These are phyloP conservation scores for Porites lutea DNA, from an alignment of 64 coral and sea anemone genomes.

Conservation along the genomic window DNA sequence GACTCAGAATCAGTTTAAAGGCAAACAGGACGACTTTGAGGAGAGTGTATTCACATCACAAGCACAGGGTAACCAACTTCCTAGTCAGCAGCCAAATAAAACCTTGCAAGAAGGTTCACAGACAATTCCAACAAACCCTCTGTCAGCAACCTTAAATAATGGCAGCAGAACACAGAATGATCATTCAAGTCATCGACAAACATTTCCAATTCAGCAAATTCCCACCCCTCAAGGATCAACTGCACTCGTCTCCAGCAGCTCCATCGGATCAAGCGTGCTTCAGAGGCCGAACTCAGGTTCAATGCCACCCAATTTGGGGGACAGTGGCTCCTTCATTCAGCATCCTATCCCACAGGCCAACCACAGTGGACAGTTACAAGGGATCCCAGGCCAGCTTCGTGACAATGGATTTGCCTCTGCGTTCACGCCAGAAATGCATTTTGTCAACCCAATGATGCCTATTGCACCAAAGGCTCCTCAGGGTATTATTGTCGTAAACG, in stretches of 20 bases:
- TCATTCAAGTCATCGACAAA: background rate
- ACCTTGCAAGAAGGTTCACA: background rate
- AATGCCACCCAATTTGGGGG: background rate
- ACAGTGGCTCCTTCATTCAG: background rate
- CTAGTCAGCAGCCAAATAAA: background rate
- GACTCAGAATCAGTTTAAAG: background rate
- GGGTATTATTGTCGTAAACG: slow-evolving; percentile 82
- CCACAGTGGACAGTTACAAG: background rate
- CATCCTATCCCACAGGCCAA: background rate
- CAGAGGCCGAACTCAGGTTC: background rate
- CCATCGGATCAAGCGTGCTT: background rate
- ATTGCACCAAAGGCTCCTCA: background rate
- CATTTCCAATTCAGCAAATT: background rate
- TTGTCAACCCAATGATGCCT: background rate
- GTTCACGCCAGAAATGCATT: slow-evolving; percentile 13
- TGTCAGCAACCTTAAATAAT: background rate
- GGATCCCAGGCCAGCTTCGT: background rate
- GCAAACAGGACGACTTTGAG: background rate
- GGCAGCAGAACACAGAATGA: background rate
- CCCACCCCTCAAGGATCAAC: background rate
- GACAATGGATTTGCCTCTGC: background rate
- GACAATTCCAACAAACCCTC: background rate
- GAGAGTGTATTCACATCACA: background rate
- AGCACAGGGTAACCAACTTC: too few relatives aligned
- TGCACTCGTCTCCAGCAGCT: background rate